phyloP scores from a whole-genome alignment of 2,888 invertebrate species.

The Amaurobius ferox region DNA sequence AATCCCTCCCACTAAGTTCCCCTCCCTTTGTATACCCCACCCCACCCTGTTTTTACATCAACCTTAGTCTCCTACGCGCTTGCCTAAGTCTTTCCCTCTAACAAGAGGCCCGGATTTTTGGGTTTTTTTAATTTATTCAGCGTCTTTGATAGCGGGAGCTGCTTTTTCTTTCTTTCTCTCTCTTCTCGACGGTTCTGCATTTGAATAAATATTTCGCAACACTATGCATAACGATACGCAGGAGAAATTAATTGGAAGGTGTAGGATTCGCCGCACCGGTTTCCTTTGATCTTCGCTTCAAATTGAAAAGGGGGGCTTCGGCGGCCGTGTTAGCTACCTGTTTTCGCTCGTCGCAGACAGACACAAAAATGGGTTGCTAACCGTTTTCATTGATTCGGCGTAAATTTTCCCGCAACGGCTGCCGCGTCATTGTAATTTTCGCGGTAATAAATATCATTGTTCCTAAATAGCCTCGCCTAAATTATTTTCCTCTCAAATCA shows the following conservation, averaged over 20 bases:
- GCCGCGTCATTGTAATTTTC: not conserved
- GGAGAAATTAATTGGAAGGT: slow-evolving; percentile 68
- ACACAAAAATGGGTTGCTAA: slow-evolving; percentile 14
- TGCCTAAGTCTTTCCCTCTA: slow-evolving; percentile 54
- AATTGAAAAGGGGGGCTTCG: slow-evolving; percentile 12
- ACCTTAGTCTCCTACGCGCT: slow-evolving; percentile 50
- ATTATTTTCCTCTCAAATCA: not conserved
- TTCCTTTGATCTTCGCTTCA: slow-evolving; percentile 52
- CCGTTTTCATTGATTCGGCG: not conserved
- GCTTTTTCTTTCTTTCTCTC: slow-evolving; percentile 25
- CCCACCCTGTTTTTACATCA: slow-evolving; percentile 49
- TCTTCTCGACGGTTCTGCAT: slow-evolving; percentile 39
- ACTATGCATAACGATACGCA: slow-evolving; percentile 57
- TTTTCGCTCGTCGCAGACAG: slow-evolving; percentile 15
- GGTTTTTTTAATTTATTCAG: slow-evolving; percentile 71
- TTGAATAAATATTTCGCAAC: slow-evolving; percentile 70
- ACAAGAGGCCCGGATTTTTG: slow-evolving; percentile 69
- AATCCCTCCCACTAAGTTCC: slow-evolving; percentile 57
- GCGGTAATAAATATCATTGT: not conserved
- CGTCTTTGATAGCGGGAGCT: slow-evolving; percentile 58
- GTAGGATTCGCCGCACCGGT: slow-evolving; percentile 25
- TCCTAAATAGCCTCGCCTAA: not conserved
- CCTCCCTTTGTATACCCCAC: slow-evolving; percentile 29
- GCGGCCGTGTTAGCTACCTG: slow-evolving; percentile 10
- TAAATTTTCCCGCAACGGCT: not conserved